Conservation (phyloP, 1,140 invertebrate species). For the Microplitis mediator region DNA sequence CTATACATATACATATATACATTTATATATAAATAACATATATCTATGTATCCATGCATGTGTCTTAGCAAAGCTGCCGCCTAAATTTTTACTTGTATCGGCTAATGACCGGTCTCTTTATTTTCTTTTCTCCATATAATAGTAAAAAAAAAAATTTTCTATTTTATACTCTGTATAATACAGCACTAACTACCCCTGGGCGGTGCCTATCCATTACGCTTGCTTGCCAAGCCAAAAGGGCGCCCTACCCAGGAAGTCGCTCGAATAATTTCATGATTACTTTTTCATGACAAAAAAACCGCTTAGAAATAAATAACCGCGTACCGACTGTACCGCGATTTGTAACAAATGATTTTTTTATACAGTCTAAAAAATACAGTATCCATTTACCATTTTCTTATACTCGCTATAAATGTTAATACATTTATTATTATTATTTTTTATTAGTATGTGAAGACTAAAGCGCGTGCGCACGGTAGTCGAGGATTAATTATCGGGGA, state of each 20-base stretch:
- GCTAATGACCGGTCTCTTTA: neutral
- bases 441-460: neutral
- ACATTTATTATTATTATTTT: too few relatives aligned
- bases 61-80: neutral
- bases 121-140: neutral
- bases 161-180: conserved; percentile 6
- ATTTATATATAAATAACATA: too few relatives aligned
- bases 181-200: conserved; percentile 25
- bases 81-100: too few relatives aligned
- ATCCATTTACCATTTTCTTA: too few relatives aligned
- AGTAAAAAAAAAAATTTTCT: neutral
- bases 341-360: neutral
- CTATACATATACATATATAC: neutral
- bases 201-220: conserved; percentile 1
- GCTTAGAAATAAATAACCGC: too few relatives aligned
- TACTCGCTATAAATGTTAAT: too few relatives aligned
- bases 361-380: too few relatives aligned
- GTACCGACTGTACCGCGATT: neutral
- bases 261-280: neutral
- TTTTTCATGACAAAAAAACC: neutral
- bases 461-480: conserved; percentile 7
- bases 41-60: neutral
- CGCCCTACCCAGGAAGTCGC: neutral
- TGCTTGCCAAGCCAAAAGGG: neutral
- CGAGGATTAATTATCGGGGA: conserved; percentile 41